These are phyloP conservation scores for Phenganax marumi DNA, from an alignment of 92 coral and sea anemone genomes.

Conservation along the genomic window DNA sequence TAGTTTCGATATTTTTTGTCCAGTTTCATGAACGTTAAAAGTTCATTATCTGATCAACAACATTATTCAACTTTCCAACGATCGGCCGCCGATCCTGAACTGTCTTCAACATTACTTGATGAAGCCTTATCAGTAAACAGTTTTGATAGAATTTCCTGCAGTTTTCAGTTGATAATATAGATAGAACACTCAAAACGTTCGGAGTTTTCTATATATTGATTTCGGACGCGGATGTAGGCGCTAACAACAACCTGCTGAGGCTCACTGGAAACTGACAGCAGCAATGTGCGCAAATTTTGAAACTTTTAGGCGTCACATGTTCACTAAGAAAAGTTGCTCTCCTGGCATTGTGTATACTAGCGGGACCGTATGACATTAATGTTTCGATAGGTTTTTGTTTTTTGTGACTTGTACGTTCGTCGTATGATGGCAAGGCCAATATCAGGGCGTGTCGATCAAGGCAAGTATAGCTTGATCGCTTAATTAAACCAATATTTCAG, in stretches of 20 bases:
- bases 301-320: not conserved
- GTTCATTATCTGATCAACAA: no score
- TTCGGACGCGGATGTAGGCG: not conserved
- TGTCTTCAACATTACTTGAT: no score
- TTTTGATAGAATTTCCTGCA: no score
- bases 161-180: no score
- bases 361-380: no score
- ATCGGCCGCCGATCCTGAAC: no score
- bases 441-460: not conserved
- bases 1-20: no score
- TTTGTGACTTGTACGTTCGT: not conserved
- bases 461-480: not conserved
- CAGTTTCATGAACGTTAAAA: no score
- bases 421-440: not conserved
- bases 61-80: no score
- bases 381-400: not conserved
- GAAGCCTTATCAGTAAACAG: no score
- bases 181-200: no score
- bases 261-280: slow-evolving; percentile 18
- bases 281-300: slow-evolving; percentile 11
- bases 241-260: slow-evolving; percentile 6
- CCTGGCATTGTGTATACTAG: not conserved
- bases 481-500: not conserved
- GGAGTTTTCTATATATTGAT: not conserved
- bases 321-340: not conserved